Conservation (phyloP, 1,140 invertebrate genomes). For the Melipona quadrifasciata region DNA sequence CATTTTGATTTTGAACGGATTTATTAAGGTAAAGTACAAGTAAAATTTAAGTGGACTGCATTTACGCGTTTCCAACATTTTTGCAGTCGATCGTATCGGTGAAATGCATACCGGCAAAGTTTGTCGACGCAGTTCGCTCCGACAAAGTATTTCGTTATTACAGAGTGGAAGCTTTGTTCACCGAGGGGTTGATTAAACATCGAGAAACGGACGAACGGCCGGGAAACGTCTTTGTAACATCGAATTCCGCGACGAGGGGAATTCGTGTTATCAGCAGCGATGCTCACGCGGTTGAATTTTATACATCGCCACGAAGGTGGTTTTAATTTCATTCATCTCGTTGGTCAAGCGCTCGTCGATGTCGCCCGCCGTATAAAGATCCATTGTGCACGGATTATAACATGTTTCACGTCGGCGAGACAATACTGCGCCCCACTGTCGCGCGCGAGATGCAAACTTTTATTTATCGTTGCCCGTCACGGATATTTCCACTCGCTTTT, state of each 20-base stretch:
- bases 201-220: too few relatives aligned
- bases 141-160: background rate
- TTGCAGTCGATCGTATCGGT: too few relatives aligned
- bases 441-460: conserved; percentile 22
- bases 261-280: background rate
- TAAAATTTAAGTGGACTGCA: too few relatives aligned
- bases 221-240: background rate
- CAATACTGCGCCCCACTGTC: background rate
- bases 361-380: background rate
- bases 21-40: too few relatives aligned
- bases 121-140: background rate
- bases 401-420: conserved; percentile 4
- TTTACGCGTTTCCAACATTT: too few relatives aligned
- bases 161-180: background rate
- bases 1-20: too few relatives aligned
- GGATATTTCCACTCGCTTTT: background rate
- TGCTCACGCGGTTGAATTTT: background rate
- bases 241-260: background rate
- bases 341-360: background rate
- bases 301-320: background rate
- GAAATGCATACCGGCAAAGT: background rate
- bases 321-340: conserved; percentile 16
- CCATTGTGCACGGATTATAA: conserved; percentile 7
- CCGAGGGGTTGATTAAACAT: background rate
- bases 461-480: conserved; percentile 35